Percentiles rank a stretch among this genome's conserved stretches.
Conservation (phyloP, 2,797 vertebrate species). For the Apodemus agrarius region DNA sequence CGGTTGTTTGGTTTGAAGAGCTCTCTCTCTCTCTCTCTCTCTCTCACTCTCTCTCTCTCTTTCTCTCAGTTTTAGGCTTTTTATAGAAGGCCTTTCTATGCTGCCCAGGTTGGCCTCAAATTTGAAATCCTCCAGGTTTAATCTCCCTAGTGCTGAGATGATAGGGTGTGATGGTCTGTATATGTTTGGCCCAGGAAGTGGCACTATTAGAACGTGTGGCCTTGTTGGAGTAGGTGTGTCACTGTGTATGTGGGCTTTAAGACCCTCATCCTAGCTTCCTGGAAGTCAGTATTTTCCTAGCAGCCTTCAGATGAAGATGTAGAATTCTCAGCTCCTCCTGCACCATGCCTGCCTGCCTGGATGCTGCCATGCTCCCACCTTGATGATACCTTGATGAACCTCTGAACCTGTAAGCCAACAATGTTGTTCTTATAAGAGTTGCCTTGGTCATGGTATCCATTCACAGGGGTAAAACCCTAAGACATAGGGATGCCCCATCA, state of each 20-base stretch:
- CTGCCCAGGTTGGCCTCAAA: neutral
- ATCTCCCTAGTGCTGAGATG: neutral
- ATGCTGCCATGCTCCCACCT: neutral
- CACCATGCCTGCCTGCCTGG: neutral
- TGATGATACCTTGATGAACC: neutral
- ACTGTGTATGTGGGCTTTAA: no score
- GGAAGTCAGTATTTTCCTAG: neutral
- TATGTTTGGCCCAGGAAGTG: no score
- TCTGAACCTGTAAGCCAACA: neutral
- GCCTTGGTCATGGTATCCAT: no score
- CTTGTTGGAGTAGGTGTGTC: no score
- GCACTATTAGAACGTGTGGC: no score
- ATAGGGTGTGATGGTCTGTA: neutral
- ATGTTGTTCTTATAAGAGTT: neutral
- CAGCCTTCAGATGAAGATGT: neutral
- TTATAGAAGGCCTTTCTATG: neutral
- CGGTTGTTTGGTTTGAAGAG: neutral
- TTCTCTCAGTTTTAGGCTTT: neutral
- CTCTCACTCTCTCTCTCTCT: neutral
- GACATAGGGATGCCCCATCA: neutral
- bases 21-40: neutral
- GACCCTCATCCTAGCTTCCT: no score
- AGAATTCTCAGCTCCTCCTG: neutral
- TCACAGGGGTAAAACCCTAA: no score
- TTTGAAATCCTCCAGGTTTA: neutral